Base-by-base conservation (phyloP, 1,140 invertebrate genomes). In the Nautilus pompilius region DNA sequence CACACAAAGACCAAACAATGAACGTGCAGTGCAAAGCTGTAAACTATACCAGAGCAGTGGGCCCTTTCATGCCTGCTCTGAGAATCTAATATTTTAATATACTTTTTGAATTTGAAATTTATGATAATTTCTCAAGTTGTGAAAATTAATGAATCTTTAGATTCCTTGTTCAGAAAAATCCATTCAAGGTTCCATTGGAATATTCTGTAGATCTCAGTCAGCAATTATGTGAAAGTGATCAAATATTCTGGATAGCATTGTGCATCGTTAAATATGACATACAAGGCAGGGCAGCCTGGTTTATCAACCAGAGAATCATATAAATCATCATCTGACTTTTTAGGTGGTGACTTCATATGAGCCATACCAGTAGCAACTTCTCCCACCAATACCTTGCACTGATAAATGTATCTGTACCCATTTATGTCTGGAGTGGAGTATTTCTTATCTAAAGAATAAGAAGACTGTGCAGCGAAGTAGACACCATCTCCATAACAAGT, bases 161-260 rank as follows among this genome's bases (percentile, higher is more conserved):
- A n/a, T n/a, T n/a, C n/a, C n/a, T n/a, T n/a, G n/a, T n/a, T n/a
- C n/a, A n/a, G n/a, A n/a, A n/a, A n/a, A n/a, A n/a, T n/a, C n/a
- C n/a, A n/a, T n/a, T n/a, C n/a, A n/a, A n/a, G n/a, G n/a, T n/a
- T n/a, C n/a, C n/a, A n/a, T n/a, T n/a, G n/a, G n/a, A n/a, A n/a
- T n/a, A n/a, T n/a, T n/a, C n/a, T n/a, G n/a, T n/a, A n/a, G n/a
- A n/a, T n/a, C n/a, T n/a, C n/a, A n/a, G n/a, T n/a, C n/a, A n/a
- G n/a, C n/a, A n/a, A n/a, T n/a, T n/a, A n/a, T n/a, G n/a, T 54
- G 54, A 71, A 73, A 29, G 58, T 57, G n/a, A 79, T 66, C 8
- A 72, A 58, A 57, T 75, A 77, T 6, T 74, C 70, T 28, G 77
- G 77, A 41, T 79, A 79, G 15, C 72, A 74, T 49, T 77, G 75